Percentiles rank a stretch among this genome's conserved stretches.
These are phyloP conservation scores for Ornithoptera priamus DNA, from an alignment of 2,888 invertebrate species.

Conservation along the genomic window DNA sequence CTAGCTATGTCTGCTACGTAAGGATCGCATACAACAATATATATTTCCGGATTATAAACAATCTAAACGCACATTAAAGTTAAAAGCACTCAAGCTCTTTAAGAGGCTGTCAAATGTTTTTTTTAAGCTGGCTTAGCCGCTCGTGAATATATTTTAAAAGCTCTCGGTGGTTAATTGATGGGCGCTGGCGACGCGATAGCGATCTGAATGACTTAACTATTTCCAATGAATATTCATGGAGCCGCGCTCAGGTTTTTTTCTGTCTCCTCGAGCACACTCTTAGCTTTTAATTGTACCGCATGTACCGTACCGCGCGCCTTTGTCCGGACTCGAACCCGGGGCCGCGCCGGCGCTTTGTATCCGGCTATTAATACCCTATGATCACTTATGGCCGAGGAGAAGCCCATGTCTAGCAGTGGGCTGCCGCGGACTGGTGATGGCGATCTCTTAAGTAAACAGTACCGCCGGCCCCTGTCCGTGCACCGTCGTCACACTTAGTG, in stretches of 20 bases:
- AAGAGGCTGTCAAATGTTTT: constrained; percentile 52
- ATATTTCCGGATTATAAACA: constrained; percentile 4
- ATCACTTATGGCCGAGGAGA: no score
- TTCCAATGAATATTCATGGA: constrained; percentile 63
- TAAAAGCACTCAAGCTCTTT: constrained; percentile 34
- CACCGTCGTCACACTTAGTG: no score
- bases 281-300: constrained; percentile 35
- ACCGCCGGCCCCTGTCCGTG: no score
- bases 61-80: constrained; percentile 15
- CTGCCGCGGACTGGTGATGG: no score
- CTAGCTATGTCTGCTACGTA: no score
- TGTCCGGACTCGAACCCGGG: no score
- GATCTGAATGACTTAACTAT: constrained; percentile 67
- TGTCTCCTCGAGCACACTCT: constrained; percentile 45
- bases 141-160: constrained; percentile 56
- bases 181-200: constrained; percentile 50
- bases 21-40: neutral
- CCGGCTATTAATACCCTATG: no score
- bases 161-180: constrained; percentile 58
- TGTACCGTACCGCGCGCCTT: neutral
- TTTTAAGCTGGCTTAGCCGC: constrained; percentile 54
- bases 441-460: no score
- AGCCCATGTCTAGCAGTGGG: no score
- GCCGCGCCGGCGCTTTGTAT: no score
- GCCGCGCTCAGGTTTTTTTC: constrained; percentile 38